Conservation (phyloP, 2,797 vertebrate genomes). For the Sphenodon punctatus region DNA sequence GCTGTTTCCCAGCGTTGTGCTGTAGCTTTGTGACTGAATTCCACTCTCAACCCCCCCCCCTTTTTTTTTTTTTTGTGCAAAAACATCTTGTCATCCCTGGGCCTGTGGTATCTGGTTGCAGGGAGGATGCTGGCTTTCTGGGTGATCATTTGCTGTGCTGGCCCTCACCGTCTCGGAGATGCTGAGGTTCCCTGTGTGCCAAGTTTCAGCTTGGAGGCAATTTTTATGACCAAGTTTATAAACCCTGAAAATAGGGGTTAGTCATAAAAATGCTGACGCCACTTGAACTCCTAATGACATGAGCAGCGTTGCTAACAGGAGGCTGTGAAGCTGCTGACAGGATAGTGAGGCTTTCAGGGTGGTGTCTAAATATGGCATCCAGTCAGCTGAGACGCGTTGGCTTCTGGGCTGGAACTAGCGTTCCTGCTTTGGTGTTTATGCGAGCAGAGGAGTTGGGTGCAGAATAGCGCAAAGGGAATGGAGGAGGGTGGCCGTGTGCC, state of each 20-base stretch:
- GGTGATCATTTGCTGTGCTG: accelerated
- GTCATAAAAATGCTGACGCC: neutral
- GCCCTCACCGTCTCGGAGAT: neutral
- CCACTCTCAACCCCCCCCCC: neutral
- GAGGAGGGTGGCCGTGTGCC: no score
- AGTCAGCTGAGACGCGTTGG: neutral
- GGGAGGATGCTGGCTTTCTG: neutral
- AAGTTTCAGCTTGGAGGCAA: neutral
- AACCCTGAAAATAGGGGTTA: neutral
- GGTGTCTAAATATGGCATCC: accelerated
- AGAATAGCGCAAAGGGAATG: neutral
- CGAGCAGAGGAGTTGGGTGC: neutral
- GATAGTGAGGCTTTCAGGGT: neutral
- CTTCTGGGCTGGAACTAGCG: no score
- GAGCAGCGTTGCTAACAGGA: neutral
- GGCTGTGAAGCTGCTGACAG: neutral
- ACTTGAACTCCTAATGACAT: neutral
- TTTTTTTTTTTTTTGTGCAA: neutral
- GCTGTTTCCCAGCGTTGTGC: neutral
- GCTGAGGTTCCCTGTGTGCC: neutral
- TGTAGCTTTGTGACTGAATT: neutral
- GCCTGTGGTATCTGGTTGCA: neutral
- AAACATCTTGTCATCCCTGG: neutral
- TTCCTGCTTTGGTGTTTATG: neutral
- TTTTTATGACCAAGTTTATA: neutral